These are phyloP conservation scores for Amyelois transitella DNA, from an alignment of 1,140 invertebrate genomes.

Conservation along the genomic window DNA sequence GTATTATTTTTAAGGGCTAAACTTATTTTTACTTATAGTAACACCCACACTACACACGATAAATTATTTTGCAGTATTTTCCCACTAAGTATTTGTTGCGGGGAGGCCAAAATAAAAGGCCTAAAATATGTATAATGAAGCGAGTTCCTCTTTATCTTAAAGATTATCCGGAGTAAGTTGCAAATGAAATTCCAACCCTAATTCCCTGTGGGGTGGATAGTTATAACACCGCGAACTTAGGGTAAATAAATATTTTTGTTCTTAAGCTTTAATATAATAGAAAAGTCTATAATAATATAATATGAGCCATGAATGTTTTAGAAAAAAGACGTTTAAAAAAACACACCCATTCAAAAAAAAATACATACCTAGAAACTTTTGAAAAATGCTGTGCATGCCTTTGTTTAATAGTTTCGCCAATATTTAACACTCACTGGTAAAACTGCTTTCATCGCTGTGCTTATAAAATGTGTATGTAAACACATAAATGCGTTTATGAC, in stretches of 20 bases:
- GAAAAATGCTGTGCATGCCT: too few species aligned
- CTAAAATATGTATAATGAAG: background rate
- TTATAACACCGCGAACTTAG: background rate
- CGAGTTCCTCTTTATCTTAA: background rate
- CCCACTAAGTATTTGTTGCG: too few species aligned
- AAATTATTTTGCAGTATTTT: too few species aligned
- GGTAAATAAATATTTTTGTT: background rate
- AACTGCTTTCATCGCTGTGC: background rate
- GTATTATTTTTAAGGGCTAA: too few species aligned
- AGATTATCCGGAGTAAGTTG: conserved; percentile 1
- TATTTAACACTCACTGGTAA: background rate
- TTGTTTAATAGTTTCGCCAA: background rate
- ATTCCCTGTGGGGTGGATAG: background rate
- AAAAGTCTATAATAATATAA: too few species aligned
- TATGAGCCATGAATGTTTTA: too few species aligned
- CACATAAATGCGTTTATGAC: background rate
- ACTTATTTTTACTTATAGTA: too few species aligned
- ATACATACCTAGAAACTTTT: too few species aligned
- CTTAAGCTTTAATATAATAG: background rate
- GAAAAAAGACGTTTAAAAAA: too few species aligned
- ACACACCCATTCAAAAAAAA: too few species aligned
- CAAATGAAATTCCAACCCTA: conserved; percentile 5
- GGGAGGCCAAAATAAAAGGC: too few species aligned
- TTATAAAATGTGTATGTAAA: background rate
- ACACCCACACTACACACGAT: too few species aligned